Conservation (phyloP, 2,888 invertebrate species). For the Callosobruchus maculatus region DNA sequence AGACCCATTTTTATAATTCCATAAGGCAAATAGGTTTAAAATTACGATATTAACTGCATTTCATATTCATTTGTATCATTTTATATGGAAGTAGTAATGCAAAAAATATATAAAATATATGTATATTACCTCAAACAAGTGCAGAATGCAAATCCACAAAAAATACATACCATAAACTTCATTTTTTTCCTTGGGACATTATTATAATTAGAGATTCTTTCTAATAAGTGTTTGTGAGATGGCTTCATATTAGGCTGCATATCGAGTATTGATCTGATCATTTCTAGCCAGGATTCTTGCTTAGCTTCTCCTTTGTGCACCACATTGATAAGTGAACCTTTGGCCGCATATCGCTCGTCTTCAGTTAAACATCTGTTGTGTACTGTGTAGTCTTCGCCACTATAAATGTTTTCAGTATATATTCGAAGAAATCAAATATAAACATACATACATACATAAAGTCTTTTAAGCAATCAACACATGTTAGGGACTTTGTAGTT, state of each 20-base stretch:
- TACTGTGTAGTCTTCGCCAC: slow-evolving; percentile 69
- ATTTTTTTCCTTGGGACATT: slow-evolving; percentile 84
- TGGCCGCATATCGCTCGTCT: slow-evolving; percentile 84
- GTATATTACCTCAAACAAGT: too few species aligned
- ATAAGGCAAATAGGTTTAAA: too few species aligned
- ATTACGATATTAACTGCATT: too few species aligned
- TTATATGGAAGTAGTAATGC: not conserved
- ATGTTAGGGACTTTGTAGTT: slow-evolving; percentile 69
- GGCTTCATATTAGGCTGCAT: slow-evolving; percentile 55
- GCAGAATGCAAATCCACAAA: too few species aligned
- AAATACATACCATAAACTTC: slow-evolving; percentile 61
- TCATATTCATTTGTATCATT: too few species aligned
- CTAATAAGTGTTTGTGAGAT: slow-evolving; percentile 60
- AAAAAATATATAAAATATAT: too few species aligned
- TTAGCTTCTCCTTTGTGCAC: slow-evolving; percentile 83
- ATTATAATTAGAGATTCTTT: slow-evolving; percentile 61
- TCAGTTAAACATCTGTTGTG: slow-evolving; percentile 86
- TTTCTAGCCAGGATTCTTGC: slow-evolving; percentile 79
- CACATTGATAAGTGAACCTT: slow-evolving; percentile 67
- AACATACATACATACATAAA: slow-evolving; percentile 68
- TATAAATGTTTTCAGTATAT: slow-evolving; percentile 43
- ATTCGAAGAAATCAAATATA: not conserved
- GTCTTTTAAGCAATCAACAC: slow-evolving; percentile 92
- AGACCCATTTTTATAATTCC: too few species aligned
- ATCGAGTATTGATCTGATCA: slow-evolving; percentile 63